phyloP scores from a whole-genome alignment of 2,797 vertebrate genomes.

The Eulemur coronatus region DNA sequence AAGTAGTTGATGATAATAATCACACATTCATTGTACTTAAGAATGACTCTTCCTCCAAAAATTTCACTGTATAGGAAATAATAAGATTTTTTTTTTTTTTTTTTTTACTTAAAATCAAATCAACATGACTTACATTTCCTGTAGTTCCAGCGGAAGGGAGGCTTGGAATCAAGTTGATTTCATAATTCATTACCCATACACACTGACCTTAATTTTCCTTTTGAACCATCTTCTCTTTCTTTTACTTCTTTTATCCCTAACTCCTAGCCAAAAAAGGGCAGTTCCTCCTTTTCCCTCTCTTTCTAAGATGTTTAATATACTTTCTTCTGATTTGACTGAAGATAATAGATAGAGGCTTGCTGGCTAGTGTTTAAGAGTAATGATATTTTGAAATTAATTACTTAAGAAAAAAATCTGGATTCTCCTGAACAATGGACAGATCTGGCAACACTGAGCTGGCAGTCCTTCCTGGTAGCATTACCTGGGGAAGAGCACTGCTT shows the following conservation, averaged over 20 bases:
- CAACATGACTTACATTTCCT: background rate
- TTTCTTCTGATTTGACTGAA: background rate
- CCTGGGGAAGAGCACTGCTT: background rate
- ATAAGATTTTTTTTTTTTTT: background rate
- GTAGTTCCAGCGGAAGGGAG: background rate
- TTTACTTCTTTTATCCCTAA: background rate
- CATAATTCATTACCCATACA: background rate
- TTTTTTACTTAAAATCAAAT: background rate
- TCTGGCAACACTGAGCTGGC: background rate
- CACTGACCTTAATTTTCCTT: background rate
- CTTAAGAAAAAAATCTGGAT: background rate
- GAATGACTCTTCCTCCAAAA: background rate
- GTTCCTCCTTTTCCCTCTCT: background rate
- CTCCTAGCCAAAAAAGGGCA: rapidly evolving
- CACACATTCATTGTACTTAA: background rate
- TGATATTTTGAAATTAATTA: background rate
- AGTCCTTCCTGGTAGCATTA: background rate
- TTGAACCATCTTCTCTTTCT: background rate
- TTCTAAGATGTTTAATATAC: background rate
- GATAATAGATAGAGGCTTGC: background rate
- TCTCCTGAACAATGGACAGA: background rate
- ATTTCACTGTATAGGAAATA: background rate
- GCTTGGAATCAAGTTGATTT: background rate
- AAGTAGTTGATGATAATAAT: background rate
- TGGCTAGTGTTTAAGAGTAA: background rate